Percentiles rank a stretch among this genome's conserved stretches.
Evolutionary conservation across 2,888 invertebrate species (phyloP).

Genomic region (Dascillus cervinus): DNA sequence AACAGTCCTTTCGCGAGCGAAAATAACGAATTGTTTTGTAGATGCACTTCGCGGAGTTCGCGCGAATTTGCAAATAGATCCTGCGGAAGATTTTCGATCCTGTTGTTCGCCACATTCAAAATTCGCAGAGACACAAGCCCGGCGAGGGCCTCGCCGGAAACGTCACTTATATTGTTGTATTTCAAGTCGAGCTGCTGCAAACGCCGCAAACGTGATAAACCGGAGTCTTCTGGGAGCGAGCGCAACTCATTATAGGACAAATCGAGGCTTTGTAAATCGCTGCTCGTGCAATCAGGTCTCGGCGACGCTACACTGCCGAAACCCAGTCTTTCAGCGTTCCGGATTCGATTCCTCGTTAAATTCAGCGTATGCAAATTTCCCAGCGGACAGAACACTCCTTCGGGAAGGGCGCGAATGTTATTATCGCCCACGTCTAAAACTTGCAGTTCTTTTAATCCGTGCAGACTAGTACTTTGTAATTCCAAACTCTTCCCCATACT

Average conservation of each 20-base stretch:
- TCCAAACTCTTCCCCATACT: conserved; percentile 66
- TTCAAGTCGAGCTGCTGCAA: conserved; percentile 73
- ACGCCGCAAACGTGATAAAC: conserved; percentile 66
- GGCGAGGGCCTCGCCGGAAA: conserved; percentile 71
- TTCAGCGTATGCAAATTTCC: conserved; percentile 75
- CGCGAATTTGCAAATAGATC: conserved; percentile 73
- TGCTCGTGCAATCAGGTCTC: conserved; percentile 54
- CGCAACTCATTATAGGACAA: conserved; percentile 74
- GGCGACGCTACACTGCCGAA: conserved; percentile 42
- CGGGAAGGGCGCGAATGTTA: conserved; percentile 73
- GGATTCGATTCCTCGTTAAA: conserved; percentile 76
- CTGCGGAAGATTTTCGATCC: conserved; percentile 70
- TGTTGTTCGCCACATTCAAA: conserved; percentile 81
- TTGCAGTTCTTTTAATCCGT: conserved; percentile 72
- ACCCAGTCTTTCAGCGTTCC: conserved; percentile 69
- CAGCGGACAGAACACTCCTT: conserved; percentile 70
- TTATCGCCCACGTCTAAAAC: conserved; percentile 74
- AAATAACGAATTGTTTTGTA: conserved; percentile 78
- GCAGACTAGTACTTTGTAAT: conserved; percentile 61
- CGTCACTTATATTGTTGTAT: conserved; percentile 73
- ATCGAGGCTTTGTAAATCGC: conserved; percentile 69
- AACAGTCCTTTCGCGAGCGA: conserved; percentile 77
- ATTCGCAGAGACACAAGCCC: conserved; percentile 72
- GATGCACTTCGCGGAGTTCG: conserved; percentile 73
- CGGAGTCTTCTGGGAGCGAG: conserved; percentile 60